Base-by-base conservation (phyloP, 2,113 vertebrate species). In the Rhodinocichla rosea region DNA sequence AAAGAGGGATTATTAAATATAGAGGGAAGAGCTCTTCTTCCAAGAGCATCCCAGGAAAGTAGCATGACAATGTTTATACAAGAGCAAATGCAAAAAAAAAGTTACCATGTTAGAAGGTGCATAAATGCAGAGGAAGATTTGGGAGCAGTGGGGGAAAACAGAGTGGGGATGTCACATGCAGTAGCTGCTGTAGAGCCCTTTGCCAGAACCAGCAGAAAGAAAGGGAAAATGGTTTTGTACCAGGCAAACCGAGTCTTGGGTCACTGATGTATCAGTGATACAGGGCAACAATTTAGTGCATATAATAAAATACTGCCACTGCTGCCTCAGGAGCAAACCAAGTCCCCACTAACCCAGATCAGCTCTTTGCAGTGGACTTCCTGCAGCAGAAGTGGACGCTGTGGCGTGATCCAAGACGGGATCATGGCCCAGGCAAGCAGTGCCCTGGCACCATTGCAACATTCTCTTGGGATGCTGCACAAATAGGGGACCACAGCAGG, bases 371-470 rank as follows among this genome's bases (percentile, higher is more conserved):
- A 35, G 33, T 4, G 23, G 33, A 39, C 18, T 52, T 53, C 47
- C 39, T 33, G 68, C 6, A 3, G 75, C 60, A 76, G 42, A 24
- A 17, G 7, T 5, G 32, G 62, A 28, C 1, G 7, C 28, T 3
- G 10, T 11, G n/a, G 28, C 0, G 0, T 50, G 49, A 50, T 26
- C 18, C 64, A 53, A 69, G 55, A 77, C 1, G 1, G 16, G 16
- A 40, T 22, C 17, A n/a, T 1, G 7, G 10, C 33, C 32, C 40
- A 32, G 28, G 64, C 24, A n/a, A 30, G n/a, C 17, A 10, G 10
- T 28, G 67, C 7, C 26, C 39, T 21, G 30, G 37, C 39, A 63
- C 52, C 26, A 7, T 2, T 2, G 1, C 52, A 73, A 22, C 84
- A 52, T 67, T 33, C 26, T 60, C n/a, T 52, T 2, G 3, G 52